A percentile compares a stretch with the other conserved stretches of the same genome.
Conservation (phyloP, 2,113 vertebrate species). For the Mormyrus lacerda region DNA sequence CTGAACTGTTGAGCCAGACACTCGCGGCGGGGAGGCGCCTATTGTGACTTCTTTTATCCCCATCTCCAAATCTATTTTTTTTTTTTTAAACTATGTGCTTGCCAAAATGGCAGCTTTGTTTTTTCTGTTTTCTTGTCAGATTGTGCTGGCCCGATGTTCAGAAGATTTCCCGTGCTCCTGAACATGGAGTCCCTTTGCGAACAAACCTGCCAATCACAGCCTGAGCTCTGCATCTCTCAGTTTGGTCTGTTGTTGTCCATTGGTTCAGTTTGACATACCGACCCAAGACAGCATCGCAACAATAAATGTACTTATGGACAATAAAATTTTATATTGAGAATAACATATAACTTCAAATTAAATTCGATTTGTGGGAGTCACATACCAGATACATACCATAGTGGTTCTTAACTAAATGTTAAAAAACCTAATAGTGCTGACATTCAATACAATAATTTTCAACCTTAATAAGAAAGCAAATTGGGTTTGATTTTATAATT, state of each 20-base stretch:
- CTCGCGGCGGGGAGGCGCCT: neutral
- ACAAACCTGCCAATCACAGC: neutral
- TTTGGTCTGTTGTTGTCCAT: neutral
- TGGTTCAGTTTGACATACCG: neutral
- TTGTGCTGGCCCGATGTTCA: neutral
- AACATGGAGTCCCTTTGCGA: neutral
- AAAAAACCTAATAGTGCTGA: neutral
- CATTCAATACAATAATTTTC: neutral
- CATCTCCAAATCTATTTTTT: neutral
- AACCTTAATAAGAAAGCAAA: neutral
- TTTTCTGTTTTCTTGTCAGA: neutral
- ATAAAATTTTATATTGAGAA: neutral
- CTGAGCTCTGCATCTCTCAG: neutral
- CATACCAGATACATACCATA: neutral
- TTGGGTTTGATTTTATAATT: neutral
- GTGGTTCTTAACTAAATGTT: neutral
- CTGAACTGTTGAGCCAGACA: neutral
- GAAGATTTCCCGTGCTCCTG: neutral
- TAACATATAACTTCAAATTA: neutral
- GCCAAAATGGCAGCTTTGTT: neutral
- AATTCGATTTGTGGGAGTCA: neutral
- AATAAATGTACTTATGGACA: neutral
- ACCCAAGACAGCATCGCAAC: neutral
- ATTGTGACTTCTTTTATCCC: neutral
- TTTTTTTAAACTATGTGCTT: neutral